Evolutionary conservation across 2,113 vertebrate species (phyloP), one percentile per base, ranked within the genome.

Genomic region (Myotis yumanensis): DNA sequence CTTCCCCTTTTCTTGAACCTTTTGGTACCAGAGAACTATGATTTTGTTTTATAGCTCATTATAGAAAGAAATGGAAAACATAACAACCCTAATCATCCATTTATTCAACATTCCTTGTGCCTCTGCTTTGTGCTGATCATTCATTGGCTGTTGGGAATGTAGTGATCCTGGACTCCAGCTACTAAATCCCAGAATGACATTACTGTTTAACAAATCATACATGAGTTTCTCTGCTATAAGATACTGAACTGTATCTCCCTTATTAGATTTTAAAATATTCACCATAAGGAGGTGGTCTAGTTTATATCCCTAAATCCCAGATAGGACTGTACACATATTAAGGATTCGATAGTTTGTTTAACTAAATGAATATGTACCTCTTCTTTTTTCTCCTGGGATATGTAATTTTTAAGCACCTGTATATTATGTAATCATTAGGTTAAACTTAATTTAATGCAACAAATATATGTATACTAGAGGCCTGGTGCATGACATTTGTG

Each of bases 391-490:
- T 2, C 16, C 35, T 35, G 11, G 20, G 30, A 82, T 25, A 92
- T n/a, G 5, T 35, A n/a, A 71, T 43, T 66, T 85, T 77, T 52
- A 90, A 64, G 28, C 5, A 76, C 14, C 71, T 68, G 2, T 14
- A 64, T 77, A 64, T 77, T 90, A 95, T 35, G n/a, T 79, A 89
- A 86, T 81, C 23, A 86, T 89, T 18, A 71, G 40, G 18, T 64
- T 77, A 52, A 59, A 81, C 8, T 86, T 82, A 93, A 90, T 62
- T 80, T 85, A 79, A 59, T 85, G 9, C 11, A 71, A 40, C 43
- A 84, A 30, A 71, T 57, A 79, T 16, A 46, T 48, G 77, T 25
- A n/a, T 68, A 30, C 64, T 71, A 43, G 43, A 43, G 43, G 43
- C 43, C 43, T 43, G 43, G 43, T 43, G 43, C 43, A 43, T 43